These are phyloP conservation scores for Cyprinodon diabolis DNA, from an alignment of 2,797 vertebrate genomes.

Conservation along the genomic window DNA sequence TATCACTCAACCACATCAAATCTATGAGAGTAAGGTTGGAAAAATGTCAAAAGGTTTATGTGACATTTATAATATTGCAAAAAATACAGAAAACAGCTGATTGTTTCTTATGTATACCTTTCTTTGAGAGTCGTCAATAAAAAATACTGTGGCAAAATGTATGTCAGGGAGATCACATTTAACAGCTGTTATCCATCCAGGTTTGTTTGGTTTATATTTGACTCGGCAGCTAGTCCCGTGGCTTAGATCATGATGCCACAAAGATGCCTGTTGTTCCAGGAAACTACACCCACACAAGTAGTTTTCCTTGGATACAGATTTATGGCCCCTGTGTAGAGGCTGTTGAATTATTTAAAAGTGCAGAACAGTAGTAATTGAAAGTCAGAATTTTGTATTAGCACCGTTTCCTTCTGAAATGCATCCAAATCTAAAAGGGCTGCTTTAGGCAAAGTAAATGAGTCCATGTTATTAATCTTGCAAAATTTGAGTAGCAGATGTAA, in stretches of 20 bases:
- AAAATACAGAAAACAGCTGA: not conserved
- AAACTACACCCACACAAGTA: constrained; percentile 23
- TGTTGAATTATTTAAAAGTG: constrained; percentile 8
- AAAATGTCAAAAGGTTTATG: not conserved
- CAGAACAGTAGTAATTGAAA: not conserved
- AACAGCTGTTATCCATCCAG: constrained; percentile 4
- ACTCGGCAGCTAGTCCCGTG: constrained; percentile 4
- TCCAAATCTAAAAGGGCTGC: not conserved
- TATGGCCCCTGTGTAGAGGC: not conserved
- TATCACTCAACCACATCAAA: not conserved
- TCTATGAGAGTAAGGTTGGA: not conserved
- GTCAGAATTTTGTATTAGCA: not conserved
- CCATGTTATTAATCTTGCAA: not conserved
- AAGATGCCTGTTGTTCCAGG: constrained; percentile 15
- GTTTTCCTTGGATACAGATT: constrained; percentile 20
- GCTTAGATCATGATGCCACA: constrained; percentile 15
- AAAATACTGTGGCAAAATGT: not conserved
- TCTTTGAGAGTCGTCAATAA: not conserved
- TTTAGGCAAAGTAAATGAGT: not conserved
- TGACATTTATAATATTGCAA: too few species aligned
- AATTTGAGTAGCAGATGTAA: not conserved
- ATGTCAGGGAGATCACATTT: not conserved
- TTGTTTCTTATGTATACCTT: not conserved
- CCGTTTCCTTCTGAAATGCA: not conserved
- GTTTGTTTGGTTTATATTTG: constrained; percentile 7